Conservation (phyloP, 2,113 vertebrate species). For the Cyanoderma ruficeps region DNA sequence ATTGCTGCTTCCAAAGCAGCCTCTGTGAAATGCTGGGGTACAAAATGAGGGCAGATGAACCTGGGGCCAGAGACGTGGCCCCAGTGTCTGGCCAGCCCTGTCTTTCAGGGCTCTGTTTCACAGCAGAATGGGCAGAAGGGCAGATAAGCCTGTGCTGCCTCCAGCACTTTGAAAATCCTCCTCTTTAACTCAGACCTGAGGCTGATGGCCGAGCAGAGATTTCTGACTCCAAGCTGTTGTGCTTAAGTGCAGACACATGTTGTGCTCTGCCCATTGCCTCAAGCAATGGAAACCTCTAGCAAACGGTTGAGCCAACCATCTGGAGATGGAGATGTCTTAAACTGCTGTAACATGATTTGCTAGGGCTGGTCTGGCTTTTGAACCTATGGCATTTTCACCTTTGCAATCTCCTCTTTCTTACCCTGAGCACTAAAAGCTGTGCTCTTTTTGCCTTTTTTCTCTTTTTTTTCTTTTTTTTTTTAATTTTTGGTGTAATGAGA, state of each 20-base stretch:
- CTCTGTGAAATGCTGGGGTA: not conserved
- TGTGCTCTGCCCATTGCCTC: not conserved
- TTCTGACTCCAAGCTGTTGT: not conserved
- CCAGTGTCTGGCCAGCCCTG: not conserved
- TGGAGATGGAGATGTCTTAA: not conserved
- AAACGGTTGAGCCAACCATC: not conserved
- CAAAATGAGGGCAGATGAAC: not conserved
- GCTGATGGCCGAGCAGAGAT: not conserved
- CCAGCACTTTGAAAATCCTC: not conserved
- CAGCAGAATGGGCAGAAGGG: not conserved
- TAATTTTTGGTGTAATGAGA: not conserved
- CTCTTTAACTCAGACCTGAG: not conserved
- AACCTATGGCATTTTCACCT: not conserved
- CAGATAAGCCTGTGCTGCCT: not conserved
- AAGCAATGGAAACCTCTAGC: not conserved
- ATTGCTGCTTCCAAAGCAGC: not conserved
- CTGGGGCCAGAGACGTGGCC: fast-evolving
- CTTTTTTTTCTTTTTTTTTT: fast-evolving
- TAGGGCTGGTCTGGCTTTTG: not conserved
- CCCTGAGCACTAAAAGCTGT: not conserved
- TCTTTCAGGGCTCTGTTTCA: not conserved
- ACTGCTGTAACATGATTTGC: not conserved
- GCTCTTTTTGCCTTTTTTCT: not conserved
- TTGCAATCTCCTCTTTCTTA: not conserved
- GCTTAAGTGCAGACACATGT: not conserved